Percentiles rank a stretch among this genome's conserved stretches.
These are phyloP conservation scores for Aspidapion aeneum DNA, from an alignment of 2,888 invertebrate genomes.

Conservation along the genomic window DNA sequence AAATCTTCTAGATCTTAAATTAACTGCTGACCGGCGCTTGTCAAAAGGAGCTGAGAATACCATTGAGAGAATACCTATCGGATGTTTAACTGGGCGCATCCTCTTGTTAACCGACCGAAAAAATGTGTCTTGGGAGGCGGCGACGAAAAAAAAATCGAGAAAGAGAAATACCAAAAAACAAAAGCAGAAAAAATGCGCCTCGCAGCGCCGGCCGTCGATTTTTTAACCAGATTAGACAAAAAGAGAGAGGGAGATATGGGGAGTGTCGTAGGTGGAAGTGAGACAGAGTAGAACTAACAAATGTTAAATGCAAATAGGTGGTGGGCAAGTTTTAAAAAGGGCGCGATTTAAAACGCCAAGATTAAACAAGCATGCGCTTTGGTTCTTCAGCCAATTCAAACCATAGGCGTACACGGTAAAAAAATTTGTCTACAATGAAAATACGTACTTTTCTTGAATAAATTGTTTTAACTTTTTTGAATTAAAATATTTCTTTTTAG, in stretches of 20 bases:
- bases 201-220: neutral
- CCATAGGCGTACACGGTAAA: neutral
- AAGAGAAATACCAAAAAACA: too few relatives aligned
- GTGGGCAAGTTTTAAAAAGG: neutral
- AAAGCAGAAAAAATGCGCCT: neutral
- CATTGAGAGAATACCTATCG: neutral
- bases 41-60: neutral
- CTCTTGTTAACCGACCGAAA: neutral
- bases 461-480: too few relatives aligned
- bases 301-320: neutral
- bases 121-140: neutral
- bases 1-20: too few relatives aligned
- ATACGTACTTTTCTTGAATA: too few relatives aligned
- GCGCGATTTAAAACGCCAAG: neutral
- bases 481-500: too few relatives aligned
- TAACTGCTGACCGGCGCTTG: neutral
- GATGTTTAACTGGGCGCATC: too few relatives aligned
- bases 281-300: neutral
- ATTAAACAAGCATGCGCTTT: neutral
- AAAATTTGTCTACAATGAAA: too few relatives aligned
- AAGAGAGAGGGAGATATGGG: too few relatives aligned
- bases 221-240: neutral
- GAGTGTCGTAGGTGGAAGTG: too few relatives aligned
- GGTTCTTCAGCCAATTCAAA: neutral
- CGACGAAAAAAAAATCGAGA: neutral